These are phyloP conservation scores for Dinoponera quadriceps DNA, from an alignment of 1,140 invertebrate species.

Conservation along the genomic window DNA sequence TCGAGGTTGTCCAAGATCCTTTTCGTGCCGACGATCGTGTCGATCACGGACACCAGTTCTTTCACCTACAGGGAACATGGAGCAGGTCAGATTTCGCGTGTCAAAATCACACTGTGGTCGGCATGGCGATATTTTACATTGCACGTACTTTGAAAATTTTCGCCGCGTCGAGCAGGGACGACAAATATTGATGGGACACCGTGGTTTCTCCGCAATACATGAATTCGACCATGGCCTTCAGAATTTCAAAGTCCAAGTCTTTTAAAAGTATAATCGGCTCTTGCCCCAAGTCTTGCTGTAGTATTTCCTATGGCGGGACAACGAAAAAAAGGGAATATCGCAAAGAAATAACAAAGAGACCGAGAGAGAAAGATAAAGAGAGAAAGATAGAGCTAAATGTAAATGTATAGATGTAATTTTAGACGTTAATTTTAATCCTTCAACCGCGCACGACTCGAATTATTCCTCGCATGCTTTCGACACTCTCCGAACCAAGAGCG, in stretches of 20 bases:
- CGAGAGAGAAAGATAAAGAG: slow-evolving; percentile 6
- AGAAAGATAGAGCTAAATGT: not conserved
- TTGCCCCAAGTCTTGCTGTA: slow-evolving; percentile 86
- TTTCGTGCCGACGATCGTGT: slow-evolving; percentile 77
- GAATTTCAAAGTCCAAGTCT: slow-evolving; percentile 86
- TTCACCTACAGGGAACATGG: slow-evolving; percentile 80
- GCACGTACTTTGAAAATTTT: slow-evolving; percentile 86
- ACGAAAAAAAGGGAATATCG: slow-evolving; percentile 49
- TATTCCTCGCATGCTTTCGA: too few species aligned
- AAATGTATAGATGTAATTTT: slow-evolving; percentile 30
- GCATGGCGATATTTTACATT: slow-evolving; percentile 8
- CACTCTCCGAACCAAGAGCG: too few species aligned
- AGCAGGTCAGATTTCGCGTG: slow-evolving; percentile 22
- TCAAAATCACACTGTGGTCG: not conserved
- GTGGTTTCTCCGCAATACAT: slow-evolving; percentile 88
- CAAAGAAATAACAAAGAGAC: slow-evolving; percentile 11
- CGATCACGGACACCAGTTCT: slow-evolving; percentile 82
- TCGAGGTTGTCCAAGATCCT: slow-evolving; percentile 35
- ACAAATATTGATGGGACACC: slow-evolving; percentile 85
- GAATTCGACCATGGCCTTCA: slow-evolving; percentile 87
- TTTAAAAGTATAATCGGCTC: slow-evolving; percentile 87
- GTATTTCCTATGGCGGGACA: slow-evolving; percentile 83
- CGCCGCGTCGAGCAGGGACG: slow-evolving; percentile 85
- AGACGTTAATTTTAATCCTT: slow-evolving; percentile 15
- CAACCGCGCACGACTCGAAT: too few species aligned